phyloP scores from a whole-genome alignment of 2,797 vertebrate species.

The Malacoraja senta region DNA sequence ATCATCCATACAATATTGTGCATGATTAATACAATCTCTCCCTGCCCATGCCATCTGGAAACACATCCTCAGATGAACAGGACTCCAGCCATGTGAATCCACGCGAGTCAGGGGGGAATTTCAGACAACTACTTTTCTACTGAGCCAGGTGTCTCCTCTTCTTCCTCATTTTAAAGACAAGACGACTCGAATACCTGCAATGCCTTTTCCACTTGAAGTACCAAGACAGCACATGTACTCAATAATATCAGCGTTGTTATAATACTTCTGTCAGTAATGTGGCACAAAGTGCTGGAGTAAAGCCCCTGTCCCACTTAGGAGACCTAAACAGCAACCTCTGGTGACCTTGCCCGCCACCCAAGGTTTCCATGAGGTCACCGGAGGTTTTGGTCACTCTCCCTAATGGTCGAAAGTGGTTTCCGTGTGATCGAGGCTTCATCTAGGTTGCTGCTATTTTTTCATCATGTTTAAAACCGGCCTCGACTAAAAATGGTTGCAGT shows the following conservation, averaged over 20 bases:
- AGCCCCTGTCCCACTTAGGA: no score
- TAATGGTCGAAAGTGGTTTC: no score
- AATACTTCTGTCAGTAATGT: not conserved
- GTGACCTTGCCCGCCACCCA: no score
- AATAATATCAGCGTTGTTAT: not conserved
- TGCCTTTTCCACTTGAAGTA: not conserved
- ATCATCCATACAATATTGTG: not conserved
- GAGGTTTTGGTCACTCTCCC: no score
- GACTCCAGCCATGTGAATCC: conserved; percentile 12
- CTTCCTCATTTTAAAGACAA: not conserved
- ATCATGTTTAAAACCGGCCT: no score
- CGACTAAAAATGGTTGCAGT: no score
- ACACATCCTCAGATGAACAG: not conserved
- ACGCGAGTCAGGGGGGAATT: not conserved
- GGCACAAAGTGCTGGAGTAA: no score
- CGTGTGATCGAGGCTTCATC: no score
- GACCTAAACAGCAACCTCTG: no score
- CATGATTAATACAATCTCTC: not conserved
- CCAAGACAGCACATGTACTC: not conserved
- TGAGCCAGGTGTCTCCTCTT: not conserved
- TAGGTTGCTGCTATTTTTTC: no score
- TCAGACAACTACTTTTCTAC: not conserved
- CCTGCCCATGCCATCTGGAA: conserved; percentile 14
- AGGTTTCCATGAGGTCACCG: no score
- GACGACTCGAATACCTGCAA: not conserved